These are phyloP conservation scores for Tangara arthus DNA, from an alignment of 2,797 vertebrate species.

Conservation along the genomic window DNA sequence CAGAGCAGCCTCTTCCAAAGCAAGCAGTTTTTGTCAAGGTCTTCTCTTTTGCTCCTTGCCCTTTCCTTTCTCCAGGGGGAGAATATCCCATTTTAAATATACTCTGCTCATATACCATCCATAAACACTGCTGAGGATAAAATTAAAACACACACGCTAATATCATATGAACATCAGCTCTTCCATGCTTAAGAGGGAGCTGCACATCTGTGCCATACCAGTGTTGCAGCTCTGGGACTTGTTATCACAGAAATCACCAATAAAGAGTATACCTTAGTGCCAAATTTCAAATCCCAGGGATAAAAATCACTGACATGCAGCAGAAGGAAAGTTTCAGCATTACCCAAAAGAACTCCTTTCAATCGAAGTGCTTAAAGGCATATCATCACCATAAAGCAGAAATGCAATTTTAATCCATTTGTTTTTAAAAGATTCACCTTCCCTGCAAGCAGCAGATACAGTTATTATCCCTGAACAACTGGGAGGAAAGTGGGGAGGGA, in stretches of 20 bases:
- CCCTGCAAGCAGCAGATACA: neutral
- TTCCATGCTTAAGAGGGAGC: conserved; percentile 54
- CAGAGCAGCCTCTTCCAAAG: neutral
- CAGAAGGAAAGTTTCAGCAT: conserved; percentile 69
- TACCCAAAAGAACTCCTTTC: conserved; percentile 65
- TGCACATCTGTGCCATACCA: conserved; percentile 67
- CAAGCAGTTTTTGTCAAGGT: neutral
- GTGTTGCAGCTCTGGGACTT: conserved; percentile 68
- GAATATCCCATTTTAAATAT: neutral
- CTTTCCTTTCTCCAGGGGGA: neutral
- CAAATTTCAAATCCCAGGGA: conserved; percentile 77
- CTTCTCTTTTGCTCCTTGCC: neutral
- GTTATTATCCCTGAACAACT: neutral
- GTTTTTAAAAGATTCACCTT: neutral
- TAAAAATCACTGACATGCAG: conserved; percentile 65
- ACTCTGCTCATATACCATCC: neutral
- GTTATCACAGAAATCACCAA: conserved; percentile 80
- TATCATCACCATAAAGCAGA: neutral
- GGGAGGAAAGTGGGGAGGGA: neutral
- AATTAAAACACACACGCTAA: conserved; percentile 10
- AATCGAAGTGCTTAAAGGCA: conserved; percentile 62
- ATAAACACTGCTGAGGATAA: neutral
- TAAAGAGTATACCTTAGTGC: conserved; percentile 78
- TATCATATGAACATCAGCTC: conserved; percentile 54
- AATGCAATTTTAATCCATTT: neutral